phyloP scores from a whole-genome alignment of 2,113 vertebrate genomes.

The Delphinapterus leucas region DNA sequence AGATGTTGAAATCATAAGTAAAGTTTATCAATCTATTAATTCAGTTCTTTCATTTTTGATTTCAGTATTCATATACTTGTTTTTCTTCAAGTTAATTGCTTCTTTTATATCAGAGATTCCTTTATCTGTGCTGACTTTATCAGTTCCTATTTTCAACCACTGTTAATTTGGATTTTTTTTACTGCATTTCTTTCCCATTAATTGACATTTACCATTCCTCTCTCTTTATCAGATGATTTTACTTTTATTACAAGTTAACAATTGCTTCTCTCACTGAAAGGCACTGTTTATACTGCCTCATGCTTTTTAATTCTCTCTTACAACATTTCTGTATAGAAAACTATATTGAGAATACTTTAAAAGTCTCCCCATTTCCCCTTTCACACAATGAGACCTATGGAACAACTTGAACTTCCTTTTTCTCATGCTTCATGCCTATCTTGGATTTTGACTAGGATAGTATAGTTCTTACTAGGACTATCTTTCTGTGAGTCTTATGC shows the following conservation, averaged over 20 bases:
- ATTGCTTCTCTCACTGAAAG: background rate
- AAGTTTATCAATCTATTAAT: slow-evolving; percentile 60
- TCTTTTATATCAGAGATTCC: background rate
- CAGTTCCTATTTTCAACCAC: background rate
- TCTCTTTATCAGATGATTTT: background rate
- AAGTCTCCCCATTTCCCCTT: background rate
- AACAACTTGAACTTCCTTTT: background rate
- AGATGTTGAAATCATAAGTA: slow-evolving; percentile 58
- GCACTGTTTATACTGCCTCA: background rate
- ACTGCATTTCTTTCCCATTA: background rate
- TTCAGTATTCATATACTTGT: background rate
- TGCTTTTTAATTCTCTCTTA: background rate
- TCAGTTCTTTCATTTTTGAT: background rate
- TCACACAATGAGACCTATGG: background rate
- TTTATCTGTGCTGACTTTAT: background rate
- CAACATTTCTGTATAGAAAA: background rate
- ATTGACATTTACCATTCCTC: background rate
- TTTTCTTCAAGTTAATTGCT: background rate
- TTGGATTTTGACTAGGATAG: background rate
- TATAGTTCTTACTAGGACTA: background rate
- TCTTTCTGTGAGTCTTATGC: background rate
- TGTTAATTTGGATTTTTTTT: background rate
- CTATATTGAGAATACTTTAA: background rate
- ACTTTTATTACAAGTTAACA: background rate
- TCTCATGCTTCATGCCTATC: background rate